Base-by-base conservation (phyloP, 2,113 vertebrate species). In the Gymnogyps californianus region DNA sequence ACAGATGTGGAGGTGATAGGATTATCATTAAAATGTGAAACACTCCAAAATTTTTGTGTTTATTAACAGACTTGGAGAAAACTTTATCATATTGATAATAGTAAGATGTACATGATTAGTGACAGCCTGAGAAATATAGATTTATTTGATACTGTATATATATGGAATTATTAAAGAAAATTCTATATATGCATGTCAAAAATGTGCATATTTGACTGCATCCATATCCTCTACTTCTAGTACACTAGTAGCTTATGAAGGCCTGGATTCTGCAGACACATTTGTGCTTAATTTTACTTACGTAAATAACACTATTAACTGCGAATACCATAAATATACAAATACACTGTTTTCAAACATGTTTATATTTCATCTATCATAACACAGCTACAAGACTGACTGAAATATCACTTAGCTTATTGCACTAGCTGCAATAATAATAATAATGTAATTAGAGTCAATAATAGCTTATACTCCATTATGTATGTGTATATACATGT, bases 321-420 rank as follows among this genome's bases (percentile, higher is more conserved):
- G 54, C 14, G 78, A 69, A 42, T 69, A 77, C 9, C 16, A 15
- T 42, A 65, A 67, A 72, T 31, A 44, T 22, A 38, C 8, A 66
- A 72, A 49, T 29, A 55, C 0, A 1, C 3, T 46, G 2, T 3
- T 54, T 76, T 66, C 3, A 6, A 49, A 44, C 13, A 31, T 24
- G 6, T 11, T 55, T 74, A 1, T 57, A 34, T 81, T 78, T 81
- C 4, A 11, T 47, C 29, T 78, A 52, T 14, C n/a, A 24, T 54
- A 75, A 67, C 29, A 32, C 16, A 87, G 17, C 34, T 44, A 67
- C 28, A 84, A 76, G 36, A 54, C 3, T 69, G 34, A 59, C 20
- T 64, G 38, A 92, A 90, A 40, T 77, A 74, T 32, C 10, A n/a
- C 16, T 86, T 52, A 58, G 2, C 3, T 77, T 91, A 32, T 51